Evolutionary conservation across 2,797 vertebrate species (phyloP).

Genomic region (Aeoliscus strigatus): DNA sequence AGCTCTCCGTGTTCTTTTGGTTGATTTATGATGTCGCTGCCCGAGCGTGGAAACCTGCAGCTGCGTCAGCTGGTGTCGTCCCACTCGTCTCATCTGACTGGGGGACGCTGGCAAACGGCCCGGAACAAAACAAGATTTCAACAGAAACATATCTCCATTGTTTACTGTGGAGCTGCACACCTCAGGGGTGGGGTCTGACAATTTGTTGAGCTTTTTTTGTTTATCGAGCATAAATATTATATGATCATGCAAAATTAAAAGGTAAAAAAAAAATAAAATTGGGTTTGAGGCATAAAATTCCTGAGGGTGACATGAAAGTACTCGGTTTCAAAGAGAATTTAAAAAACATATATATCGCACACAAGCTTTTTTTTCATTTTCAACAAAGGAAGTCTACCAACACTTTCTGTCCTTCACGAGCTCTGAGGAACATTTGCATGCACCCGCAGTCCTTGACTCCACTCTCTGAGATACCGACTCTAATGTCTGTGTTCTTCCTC

Average conservation of each 20-base stretch:
- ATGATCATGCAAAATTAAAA: conserved; percentile 54
- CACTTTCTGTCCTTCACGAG: neutral
- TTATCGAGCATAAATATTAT: conserved; percentile 63
- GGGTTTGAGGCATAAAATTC: conserved; percentile 22
- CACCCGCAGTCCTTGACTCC: conserved; percentile 15
- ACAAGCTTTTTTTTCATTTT: conserved; percentile 1
- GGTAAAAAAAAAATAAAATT: conserved; percentile 45
- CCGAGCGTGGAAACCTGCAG: conserved; percentile 33
- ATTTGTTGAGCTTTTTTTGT: conserved; percentile 49
- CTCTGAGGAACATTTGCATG: neutral
- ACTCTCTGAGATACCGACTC: neutral
- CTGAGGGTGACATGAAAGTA: conserved; percentile 21
- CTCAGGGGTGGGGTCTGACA: conserved; percentile 33
- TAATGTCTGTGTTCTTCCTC: conserved; percentile 7
- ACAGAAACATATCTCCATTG: conserved; percentile 58
- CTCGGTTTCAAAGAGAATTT: conserved; percentile 26
- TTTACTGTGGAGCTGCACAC: conserved; percentile 56
- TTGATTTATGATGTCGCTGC: conserved; percentile 34
- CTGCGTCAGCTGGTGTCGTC: conserved; percentile 35
- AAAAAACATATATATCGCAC: neutral
- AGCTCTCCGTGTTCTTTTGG: conserved; percentile 12
- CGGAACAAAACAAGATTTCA: conserved; percentile 40
- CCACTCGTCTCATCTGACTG: conserved; percentile 52
- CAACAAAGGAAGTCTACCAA: conserved; percentile 1
- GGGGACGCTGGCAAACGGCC: conserved; percentile 46